Evolutionary conservation across 35 echinoderm and acorn worm genomes (phyloP).

Genomic region (Apostichopus parvimensis): DNA sequence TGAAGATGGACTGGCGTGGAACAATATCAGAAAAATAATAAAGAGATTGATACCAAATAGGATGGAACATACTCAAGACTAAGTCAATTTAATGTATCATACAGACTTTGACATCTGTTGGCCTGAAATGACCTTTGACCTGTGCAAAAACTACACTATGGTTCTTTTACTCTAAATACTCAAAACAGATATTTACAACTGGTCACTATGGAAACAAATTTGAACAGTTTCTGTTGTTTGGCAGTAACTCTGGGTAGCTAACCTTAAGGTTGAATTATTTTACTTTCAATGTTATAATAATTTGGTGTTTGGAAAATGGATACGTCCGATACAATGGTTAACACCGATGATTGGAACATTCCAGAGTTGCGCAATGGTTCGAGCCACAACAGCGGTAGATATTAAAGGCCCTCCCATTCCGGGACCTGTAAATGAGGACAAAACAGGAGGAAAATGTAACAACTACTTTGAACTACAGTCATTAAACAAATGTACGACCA

Average conservation of each 20-base stretch:
- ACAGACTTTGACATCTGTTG: no score
- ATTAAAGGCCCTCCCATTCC: slow-evolving; percentile 93
- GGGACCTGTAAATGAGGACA: slow-evolving; percentile 61
- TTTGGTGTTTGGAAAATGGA: slow-evolving; percentile 59
- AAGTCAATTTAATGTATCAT: no score
- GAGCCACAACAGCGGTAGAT: slow-evolving; percentile 85
- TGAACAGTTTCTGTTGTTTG: neutral
- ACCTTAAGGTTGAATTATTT: neutral
- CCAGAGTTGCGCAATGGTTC: slow-evolving; percentile 97
- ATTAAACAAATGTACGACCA: no score
- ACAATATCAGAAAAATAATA: no score
- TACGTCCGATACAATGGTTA: slow-evolving; percentile 98
- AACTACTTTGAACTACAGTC: neutral
- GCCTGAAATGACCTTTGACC: neutral
- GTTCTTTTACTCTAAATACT: no score
- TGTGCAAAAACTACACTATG: no score
- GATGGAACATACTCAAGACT: no score
- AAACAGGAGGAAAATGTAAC: slow-evolving; percentile 3
- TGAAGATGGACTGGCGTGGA: no score
- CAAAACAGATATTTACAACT: no score
- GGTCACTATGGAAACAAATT: no score
- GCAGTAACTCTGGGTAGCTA: neutral
- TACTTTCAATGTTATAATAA: neutral
- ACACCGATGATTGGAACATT: slow-evolving; percentile 94
- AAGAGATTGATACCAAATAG: no score